Base-by-base conservation (phyloP, 2,797 vertebrate genomes). In the Dromococcyx pavoninus region DNA sequence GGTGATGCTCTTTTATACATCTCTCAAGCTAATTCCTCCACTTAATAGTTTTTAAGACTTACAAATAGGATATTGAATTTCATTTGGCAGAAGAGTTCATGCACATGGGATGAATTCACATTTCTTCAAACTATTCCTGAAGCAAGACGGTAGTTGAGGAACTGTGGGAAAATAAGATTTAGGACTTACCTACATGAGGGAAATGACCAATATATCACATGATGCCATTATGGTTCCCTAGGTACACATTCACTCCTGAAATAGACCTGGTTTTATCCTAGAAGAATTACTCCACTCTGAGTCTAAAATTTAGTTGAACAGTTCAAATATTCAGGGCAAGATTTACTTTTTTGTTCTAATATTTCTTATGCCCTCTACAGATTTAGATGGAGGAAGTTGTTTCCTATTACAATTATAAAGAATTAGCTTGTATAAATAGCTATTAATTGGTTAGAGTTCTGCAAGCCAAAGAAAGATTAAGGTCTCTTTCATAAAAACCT, bases 391-490 rank as follows among this genome's bases (percentile, higher is more conserved):
- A 50, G 32, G 25, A 37, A 81, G 37, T 57, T 70, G 73, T 81
- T 88, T 91, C 70, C 23, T 60, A 43, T 62, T 60, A 82, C 21
- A 91, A 69, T 73, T 86, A 35, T 43, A 62, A 88, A 91, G 72
- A 91, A 92, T 93, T 80, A 86, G 48, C 64, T 91, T 91, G 64
- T 43, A 70, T 81, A 86, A 96, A 81, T 44, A 92, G 24, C 9
- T 46, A 78, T 62, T 94, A 86, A 88, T 69, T 86, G 35, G 17
- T 80, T 78, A 91, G 69, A 74, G 37, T 41, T 64, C 53, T 78
- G 46, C 56, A 80, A 96, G 57, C 46, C 93, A 80, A 64, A 90
- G 85, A 78, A 89, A 93, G 53, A 57, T 91, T 94, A 95, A 85
- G 64, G 22, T 94, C 62, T 73, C 74, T 88, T 88, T 46, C 77